phyloP scores from a whole-genome alignment of 64 coral and sea anemone species.

The Actinia tenebrosa region DNA sequence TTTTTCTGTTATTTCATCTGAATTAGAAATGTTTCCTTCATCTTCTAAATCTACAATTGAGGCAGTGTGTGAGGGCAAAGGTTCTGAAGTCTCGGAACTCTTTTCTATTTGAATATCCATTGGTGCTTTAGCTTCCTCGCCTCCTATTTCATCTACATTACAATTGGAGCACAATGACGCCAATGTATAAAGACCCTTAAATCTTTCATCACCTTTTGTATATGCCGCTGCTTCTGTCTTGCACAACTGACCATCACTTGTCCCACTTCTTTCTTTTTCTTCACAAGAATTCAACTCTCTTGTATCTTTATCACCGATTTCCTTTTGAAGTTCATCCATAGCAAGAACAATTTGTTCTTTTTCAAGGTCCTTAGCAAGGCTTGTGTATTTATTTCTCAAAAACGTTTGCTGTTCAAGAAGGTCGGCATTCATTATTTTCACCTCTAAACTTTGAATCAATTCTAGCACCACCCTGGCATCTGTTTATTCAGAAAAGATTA shows the following conservation, averaged over 20 bases:
- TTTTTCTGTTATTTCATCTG: neutral
- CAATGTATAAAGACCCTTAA: neutral
- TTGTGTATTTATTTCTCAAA: neutral
- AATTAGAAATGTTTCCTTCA: neutral
- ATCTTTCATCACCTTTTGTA: neutral
- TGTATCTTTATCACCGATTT: neutral
- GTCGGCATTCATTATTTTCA: neutral
- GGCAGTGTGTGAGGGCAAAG: neutral
- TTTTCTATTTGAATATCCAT: neutral
- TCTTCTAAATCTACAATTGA: neutral
- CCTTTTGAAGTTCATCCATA: neutral
- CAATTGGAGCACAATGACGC: neutral
- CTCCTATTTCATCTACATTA: neutral
- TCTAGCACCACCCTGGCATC: constrained; percentile 54
- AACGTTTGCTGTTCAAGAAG: neutral
- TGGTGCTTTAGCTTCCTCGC: neutral
- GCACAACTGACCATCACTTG: no score
- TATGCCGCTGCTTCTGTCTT: neutral
- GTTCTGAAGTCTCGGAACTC: neutral
- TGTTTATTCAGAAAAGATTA: neutral
- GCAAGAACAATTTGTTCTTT: constrained; percentile 5
- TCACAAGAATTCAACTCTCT: neutral
- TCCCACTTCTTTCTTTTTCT: neutral
- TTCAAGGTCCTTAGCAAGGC: neutral
- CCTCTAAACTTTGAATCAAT: constrained; percentile 41